Percentiles rank a stretch among this genome's conserved stretches.
Evolutionary conservation across 2,113 vertebrate genomes (phyloP).

Genomic region (Perca fluviatilis): DNA sequence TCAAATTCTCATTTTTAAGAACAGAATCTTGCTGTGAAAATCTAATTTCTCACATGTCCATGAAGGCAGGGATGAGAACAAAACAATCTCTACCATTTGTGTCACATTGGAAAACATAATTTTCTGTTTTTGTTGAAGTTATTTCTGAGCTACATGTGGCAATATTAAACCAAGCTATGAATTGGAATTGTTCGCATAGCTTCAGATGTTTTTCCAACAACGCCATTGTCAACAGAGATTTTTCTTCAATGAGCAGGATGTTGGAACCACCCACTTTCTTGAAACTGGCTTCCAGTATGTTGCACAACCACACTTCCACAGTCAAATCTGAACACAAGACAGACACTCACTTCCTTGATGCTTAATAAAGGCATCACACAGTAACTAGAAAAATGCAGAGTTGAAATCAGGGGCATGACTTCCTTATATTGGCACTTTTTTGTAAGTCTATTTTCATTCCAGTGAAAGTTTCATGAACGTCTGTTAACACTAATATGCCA

Average conservation of each 20-base stretch:
- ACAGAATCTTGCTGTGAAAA: neutral
- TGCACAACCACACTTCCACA: slow-evolving; percentile 35
- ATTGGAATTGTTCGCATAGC: neutral
- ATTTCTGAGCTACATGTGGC: neutral
- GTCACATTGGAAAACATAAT: neutral
- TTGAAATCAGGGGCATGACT: neutral
- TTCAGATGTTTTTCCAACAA: neutral
- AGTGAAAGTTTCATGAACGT: neutral
- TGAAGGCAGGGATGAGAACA: neutral
- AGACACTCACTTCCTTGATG: slow-evolving; percentile 17
- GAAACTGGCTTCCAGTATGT: slow-evolving; percentile 39
- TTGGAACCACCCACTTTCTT: slow-evolving; percentile 39
- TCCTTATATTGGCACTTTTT: neutral
- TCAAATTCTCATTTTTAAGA: neutral
- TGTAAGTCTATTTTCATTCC: neutral
- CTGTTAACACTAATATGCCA: neutral
- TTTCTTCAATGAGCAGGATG: slow-evolving; percentile 5
- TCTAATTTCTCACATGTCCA: neutral
- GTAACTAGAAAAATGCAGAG: neutral
- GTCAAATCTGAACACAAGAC: slow-evolving; percentile 4
- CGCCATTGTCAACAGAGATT: neutral
- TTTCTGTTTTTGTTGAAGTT: neutral
- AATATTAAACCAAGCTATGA: slow-evolving; percentile 3
- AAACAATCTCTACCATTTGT: neutral
- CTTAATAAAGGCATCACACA: neutral